phyloP scores from a whole-genome alignment of 2,797 vertebrate genomes.

The Artibeus lituratus region DNA sequence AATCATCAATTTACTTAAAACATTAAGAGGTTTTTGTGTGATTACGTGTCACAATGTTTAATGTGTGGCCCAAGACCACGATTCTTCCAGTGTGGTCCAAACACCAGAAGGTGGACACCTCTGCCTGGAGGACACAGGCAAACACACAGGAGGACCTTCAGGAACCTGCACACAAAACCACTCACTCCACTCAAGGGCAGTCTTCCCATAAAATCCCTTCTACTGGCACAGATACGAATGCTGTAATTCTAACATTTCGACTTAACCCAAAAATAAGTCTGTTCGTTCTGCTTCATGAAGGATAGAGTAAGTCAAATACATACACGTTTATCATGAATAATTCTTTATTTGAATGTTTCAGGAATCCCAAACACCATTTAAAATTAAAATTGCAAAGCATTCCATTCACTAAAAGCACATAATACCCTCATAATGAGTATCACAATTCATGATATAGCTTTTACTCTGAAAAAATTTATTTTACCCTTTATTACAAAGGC shows the following conservation, averaged over 20 bases:
- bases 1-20: too few species aligned
- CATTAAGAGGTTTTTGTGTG: too few species aligned
- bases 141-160: neutral
- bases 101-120: too few species aligned
- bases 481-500: slow-evolving; percentile 51
- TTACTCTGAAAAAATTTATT: neutral
- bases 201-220: neutral
- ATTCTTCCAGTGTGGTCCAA: too few species aligned
- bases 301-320: neutral
- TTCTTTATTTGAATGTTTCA: slow-evolving; percentile 53
- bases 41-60: too few species aligned
- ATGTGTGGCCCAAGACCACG: too few species aligned
- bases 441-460: neutral
- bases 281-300: neutral
- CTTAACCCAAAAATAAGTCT: neutral
- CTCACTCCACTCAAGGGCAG: neutral
- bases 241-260: neutral
- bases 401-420: neutral
- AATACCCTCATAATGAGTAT: neutral
- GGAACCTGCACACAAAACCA: neutral
- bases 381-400: slow-evolving; percentile 10
- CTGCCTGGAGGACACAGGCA: neutral
- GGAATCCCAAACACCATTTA: slow-evolving; percentile 12
- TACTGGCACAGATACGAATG: fast-evolving
- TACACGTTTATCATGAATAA: neutral